Evolutionary conservation across 2,888 invertebrate genomes (phyloP), one percentile per base, ranked within the genome.

Genomic region (Perizoma affinitatum): DNA sequence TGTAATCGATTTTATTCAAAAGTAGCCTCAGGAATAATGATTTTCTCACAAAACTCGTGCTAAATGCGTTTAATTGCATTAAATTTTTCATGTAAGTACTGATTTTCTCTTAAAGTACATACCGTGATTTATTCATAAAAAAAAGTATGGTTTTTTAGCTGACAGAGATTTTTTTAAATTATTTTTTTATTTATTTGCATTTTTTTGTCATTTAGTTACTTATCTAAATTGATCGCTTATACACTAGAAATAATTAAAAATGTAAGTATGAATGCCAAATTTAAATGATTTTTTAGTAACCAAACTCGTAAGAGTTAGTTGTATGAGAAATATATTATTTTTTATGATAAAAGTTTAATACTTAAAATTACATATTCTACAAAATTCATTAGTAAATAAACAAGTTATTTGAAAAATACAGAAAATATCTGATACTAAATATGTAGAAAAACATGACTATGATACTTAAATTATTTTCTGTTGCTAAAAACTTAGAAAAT

Each of bases 201-300:
- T 86, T 84, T 88, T 88, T 85, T 85, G 78, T 82, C 74, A 79
- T 84, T 84, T 85, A 79, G 78, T 72, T 67, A 67, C 80, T 83
- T 58, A 60, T 55, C 42, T 83, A 79, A 69, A 68, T 65, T 76
- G 68, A 58, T 58, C 22, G 22, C 22, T 22, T 22, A 22, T 60
- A 69, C 10, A 56, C 61, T 67, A 67, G 48, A 41, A 61, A 55
- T 59, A 63, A 46, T 36, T 46, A 38, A 48, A 62, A 58, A 58
- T 51, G 44, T 50, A 61, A 67, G 56, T 67, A 63, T 63, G 60
- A 67, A 70, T 68, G 72, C 69, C 68, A 65, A 71, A 61, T 59
- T 64, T 6, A 38, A 38, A 42, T 65, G 57, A 59, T 69, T 63
- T 69, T 63, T 54, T 45, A 61, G 54, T 61, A 65, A 68, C 67